Evolutionary conservation across 2,888 invertebrate species (phyloP), one percentile per base, ranked within the genome.

Genomic region (Linyphia triangularis): DNA sequence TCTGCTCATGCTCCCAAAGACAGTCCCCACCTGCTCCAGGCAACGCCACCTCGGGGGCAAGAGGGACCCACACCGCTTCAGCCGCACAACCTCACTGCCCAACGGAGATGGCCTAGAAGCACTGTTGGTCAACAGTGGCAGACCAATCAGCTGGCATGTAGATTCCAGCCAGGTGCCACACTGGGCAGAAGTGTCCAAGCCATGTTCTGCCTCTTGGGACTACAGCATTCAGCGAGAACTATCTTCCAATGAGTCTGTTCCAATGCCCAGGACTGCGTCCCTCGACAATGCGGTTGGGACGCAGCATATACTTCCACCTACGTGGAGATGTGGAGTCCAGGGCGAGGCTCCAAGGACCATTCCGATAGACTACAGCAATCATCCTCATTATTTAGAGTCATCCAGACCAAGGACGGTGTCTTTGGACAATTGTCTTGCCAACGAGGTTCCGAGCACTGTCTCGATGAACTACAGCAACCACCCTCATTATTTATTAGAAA

Each of bases 1-100:
- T 88, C 94, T 98, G 92, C 94, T 92, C 22, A 94, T 98, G 92
- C 94, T 92, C 6, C 90, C 90, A 7, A 90, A 90, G 33, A 90
- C 90, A 28, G 90, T 90, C 40, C 90, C 90, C 19, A 90, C 89
- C 1, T 89, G 90, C 33, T 89, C 89, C 16, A 59, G 90, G 24
- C 88, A 90, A 22, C 85, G 90, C 28, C 89, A 89, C 51, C 70
- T 89, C 9, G 89, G 85, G 10, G 77, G 81, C 22, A 88, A 73
- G 10, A 90, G 81, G 37, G 89, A 89, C 51, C 72, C 84, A 4
- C n/a, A 77, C 28, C 69, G 90, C 51, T 90, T 89, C 79, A 85
- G 67, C 28, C 69, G 89, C 24, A 78, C 82, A 22, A 90, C 79
- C 5, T 85, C 85, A 9, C 65, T 85, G 2, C 85, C 81, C 37